Percentiles rank a stretch among this genome's conserved stretches.
phyloP scores from a whole-genome alignment of 2,113 vertebrate species.

The Stigmatopora nigra region DNA sequence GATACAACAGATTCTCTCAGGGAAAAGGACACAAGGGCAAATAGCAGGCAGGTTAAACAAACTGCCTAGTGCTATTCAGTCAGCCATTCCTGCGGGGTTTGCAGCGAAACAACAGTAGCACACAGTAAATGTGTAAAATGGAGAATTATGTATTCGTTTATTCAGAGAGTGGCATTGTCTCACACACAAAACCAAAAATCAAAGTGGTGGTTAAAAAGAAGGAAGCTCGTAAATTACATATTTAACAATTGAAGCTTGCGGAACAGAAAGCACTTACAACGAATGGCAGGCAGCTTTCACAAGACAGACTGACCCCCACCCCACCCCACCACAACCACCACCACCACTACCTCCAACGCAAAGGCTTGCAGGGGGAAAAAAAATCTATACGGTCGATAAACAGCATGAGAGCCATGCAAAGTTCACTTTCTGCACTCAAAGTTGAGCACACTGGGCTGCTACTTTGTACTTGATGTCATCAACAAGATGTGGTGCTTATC shows the following conservation, averaged over 20 bases:
- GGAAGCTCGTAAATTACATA: not conserved
- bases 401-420: slow-evolving; percentile 17
- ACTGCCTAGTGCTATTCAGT: slow-evolving; percentile 3
- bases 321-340: too few species aligned
- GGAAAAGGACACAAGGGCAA: slow-evolving; percentile 8
- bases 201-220: slow-evolving; percentile 15
- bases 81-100: not conserved
- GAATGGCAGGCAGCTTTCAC: slow-evolving; percentile 18
- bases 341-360: not conserved
- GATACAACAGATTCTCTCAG: not conserved
- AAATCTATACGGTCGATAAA: slow-evolving; percentile 18
- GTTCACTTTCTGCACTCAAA: slow-evolving; percentile 16
- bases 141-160: too few species aligned
- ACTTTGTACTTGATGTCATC: not conserved
- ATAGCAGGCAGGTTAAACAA: slow-evolving; percentile 7
- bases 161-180: not conserved
- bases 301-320: not conserved
- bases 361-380: not conserved
- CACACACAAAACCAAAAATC: slow-evolving; percentile 8
- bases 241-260: slow-evolving; percentile 4
- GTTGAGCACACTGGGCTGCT: not conserved
- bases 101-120: too few species aligned
- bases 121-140: too few species aligned
- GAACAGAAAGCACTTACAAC: not conserved
- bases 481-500: not conserved